Evolutionary conservation across 1,140 invertebrate genomes (phyloP).

Genomic region (Ostrea denselamellosa): DNA sequence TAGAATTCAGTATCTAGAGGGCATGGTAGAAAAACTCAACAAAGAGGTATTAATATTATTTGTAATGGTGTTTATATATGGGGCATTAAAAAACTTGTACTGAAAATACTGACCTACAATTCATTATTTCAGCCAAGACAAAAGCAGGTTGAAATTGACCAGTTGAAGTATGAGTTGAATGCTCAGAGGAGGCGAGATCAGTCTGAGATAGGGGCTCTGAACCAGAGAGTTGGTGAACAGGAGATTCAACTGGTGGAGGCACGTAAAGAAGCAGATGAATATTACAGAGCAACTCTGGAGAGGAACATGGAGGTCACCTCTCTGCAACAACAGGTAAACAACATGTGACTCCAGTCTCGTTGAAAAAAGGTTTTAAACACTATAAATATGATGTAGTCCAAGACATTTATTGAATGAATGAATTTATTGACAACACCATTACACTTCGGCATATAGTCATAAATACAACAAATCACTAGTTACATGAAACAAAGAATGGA

Average conservation of each 20-base stretch:
- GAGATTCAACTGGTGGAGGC: constrained; percentile 75
- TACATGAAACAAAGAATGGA: no score
- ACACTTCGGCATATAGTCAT: no score
- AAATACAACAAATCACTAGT: no score
- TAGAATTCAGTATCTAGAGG: constrained; percentile 71
- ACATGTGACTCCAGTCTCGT: not conserved
- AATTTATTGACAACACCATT: no score
- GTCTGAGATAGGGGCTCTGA: constrained; percentile 70
- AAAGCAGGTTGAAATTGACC: constrained; percentile 76
- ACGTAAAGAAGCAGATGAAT: constrained; percentile 77
- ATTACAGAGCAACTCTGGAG: constrained; percentile 75
- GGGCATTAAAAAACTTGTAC: not conserved
- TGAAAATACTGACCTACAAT: not conserved
- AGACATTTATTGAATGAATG: no score
- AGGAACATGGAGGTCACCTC: constrained; percentile 75
- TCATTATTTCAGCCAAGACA: constrained; percentile 64
- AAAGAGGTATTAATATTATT: constrained; percentile 56
- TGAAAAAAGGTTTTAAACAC: not conserved
- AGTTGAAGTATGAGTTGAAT: constrained; percentile 75
- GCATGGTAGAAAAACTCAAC: constrained; percentile 58
- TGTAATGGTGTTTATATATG: no score
- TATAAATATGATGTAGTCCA: no score
- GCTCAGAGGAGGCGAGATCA: constrained; percentile 66
- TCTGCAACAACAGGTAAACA: constrained; percentile 72
- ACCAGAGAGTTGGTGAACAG: constrained; percentile 69